phyloP scores from a whole-genome alignment of 2,113 vertebrate species.

The Orthonyx spaldingii region DNA sequence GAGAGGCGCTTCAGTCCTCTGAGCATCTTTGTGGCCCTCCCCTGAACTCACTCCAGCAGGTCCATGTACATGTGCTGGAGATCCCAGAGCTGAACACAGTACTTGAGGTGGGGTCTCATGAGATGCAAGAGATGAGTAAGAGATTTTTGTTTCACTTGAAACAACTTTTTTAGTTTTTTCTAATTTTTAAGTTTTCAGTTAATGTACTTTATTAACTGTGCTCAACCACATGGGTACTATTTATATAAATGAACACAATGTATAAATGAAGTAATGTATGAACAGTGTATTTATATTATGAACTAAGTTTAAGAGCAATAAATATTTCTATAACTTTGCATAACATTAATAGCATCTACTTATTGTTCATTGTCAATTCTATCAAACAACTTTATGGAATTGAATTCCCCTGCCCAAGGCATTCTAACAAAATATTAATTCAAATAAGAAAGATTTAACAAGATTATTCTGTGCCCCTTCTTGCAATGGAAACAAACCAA shows the following conservation, averaged over 20 bases:
- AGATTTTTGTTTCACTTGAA: neutral
- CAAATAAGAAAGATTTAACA: neutral
- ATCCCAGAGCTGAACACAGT: neutral
- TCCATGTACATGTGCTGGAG: rapidly evolving
- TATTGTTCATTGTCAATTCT: neutral
- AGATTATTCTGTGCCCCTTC: neutral
- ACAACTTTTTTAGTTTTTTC: neutral
- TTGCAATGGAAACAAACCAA: neutral
- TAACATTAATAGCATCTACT: neutral
- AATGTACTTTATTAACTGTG: neutral
- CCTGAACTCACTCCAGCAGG: neutral
- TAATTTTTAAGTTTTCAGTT: neutral
- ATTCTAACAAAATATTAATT: neutral
- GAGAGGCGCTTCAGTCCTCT: neutral
- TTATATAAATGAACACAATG: neutral
- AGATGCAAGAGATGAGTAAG: neutral
- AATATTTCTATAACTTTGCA: neutral
- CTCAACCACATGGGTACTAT: neutral
- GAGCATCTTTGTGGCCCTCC: neutral
- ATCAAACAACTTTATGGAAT: neutral
- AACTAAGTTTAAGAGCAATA: neutral
- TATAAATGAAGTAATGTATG: neutral
- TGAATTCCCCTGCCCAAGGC: neutral
- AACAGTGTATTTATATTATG: neutral
- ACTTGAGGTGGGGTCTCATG: neutral